Evolutionary conservation across 2,113 vertebrate genomes (phyloP).

Genomic region (Chionis minor): DNA sequence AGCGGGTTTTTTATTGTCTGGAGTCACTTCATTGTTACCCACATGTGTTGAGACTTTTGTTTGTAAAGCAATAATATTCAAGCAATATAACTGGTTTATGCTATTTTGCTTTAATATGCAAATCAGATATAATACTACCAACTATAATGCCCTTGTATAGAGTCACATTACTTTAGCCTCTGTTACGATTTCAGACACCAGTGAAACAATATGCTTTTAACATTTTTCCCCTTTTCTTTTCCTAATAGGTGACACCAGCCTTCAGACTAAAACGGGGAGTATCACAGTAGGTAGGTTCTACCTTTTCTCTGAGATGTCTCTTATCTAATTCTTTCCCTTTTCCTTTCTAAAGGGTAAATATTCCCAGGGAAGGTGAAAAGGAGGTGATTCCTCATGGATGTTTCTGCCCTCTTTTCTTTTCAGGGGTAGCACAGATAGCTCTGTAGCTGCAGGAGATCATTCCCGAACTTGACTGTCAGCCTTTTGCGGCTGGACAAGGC

Average conservation of each 20-base stretch:
- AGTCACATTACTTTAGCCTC: not conserved
- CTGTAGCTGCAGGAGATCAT: not conserved
- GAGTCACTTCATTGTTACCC: not conserved
- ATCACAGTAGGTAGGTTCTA: conserved; percentile 77
- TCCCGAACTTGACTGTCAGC: not conserved
- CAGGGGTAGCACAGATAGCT: not conserved
- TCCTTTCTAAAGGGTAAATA: not conserved
- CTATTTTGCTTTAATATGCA: not conserved
- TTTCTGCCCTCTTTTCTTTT: not conserved
- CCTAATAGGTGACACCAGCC: conserved; percentile 68
- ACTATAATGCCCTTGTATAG: not conserved
- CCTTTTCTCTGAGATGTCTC: not conserved
- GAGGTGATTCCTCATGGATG: not conserved
- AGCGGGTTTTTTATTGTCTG: not conserved
- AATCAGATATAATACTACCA: not conserved
- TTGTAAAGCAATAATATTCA: not conserved
- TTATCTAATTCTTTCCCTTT: not conserved
- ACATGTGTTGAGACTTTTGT: not conserved
- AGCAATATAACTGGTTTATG: not conserved
- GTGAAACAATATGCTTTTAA: not conserved
- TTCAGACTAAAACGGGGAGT: conserved; percentile 73
- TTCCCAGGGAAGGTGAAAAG: not conserved
- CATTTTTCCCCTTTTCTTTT: not conserved
- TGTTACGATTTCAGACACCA: not conserved
- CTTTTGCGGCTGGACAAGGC: not conserved